phyloP scores from a whole-genome alignment of 1,140 invertebrate species.

The Penaeus vannamei region DNA sequence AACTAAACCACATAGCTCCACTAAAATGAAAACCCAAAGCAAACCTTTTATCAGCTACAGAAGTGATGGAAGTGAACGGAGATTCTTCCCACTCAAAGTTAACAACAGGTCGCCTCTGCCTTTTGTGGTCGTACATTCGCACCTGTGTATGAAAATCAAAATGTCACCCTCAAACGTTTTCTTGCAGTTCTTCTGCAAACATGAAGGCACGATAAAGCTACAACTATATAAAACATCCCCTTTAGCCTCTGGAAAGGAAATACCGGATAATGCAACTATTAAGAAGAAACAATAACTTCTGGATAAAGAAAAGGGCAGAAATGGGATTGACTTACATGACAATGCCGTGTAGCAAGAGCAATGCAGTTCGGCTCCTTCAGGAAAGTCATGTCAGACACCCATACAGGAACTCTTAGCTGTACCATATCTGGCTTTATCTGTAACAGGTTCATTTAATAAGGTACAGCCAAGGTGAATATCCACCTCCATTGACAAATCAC shows the following conservation, averaged over 20 bases:
- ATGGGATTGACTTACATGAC: conserved; percentile 76
- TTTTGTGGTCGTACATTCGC: conserved; percentile 67
- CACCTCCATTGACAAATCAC: too few species aligned
- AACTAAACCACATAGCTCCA: too few species aligned
- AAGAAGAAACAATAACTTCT: too few species aligned
- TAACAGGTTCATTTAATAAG: conserved; percentile 69
- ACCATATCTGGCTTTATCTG: conserved; percentile 82
- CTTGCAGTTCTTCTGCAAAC: too few species aligned
- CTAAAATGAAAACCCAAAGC: too few species aligned
- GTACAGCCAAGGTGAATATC: not conserved
- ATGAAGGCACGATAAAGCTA: too few species aligned
- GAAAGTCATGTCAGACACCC: conserved; percentile 82
- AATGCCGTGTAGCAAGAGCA: conserved; percentile 80
- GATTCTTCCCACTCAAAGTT: conserved; percentile 71
- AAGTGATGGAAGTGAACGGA: conserved; percentile 70
- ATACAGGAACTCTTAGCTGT: conserved; percentile 83
- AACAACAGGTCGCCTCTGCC: conserved; percentile 75
- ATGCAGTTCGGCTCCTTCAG: conserved; percentile 74
- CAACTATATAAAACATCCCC: too few species aligned
- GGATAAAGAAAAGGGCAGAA: too few species aligned
- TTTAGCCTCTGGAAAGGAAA: too few species aligned
- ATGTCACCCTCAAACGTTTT: not conserved
- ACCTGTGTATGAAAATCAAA: conserved; percentile 51
- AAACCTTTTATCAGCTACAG: conserved; percentile 49
- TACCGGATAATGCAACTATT: too few species aligned